Conservation (phyloP, 2,113 vertebrate genomes). For the Thalassoma bifasciatum region DNA sequence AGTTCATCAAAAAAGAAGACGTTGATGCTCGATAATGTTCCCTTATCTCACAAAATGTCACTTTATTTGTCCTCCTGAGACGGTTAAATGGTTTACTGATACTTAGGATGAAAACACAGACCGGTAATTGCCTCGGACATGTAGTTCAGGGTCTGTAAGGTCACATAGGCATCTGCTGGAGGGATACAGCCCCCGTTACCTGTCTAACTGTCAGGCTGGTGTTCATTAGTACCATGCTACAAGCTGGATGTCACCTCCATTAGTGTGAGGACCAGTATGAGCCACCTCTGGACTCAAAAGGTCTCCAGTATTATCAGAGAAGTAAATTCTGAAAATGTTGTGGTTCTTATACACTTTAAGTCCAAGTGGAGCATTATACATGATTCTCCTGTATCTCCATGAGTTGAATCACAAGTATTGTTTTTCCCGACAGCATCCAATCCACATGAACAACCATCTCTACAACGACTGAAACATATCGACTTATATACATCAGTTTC, state of each 20-base stretch:
- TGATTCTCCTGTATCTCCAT: too few relatives aligned
- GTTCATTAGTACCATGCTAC: constrained; percentile 47
- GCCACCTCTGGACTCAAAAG: constrained; percentile 9
- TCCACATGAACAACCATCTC: constrained; percentile 7
- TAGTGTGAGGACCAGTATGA: constrained; percentile 26
- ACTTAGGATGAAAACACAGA: constrained; percentile 6
- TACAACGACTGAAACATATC: neutral
- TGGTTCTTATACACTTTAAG: neutral
- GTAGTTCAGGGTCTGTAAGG: constrained; percentile 22
- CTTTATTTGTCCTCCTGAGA: neutral
- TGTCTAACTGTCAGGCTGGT: constrained; percentile 46
- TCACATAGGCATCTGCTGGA: constrained; percentile 28
- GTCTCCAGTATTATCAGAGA: constrained; percentile 21
- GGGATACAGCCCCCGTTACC: constrained; percentile 42
- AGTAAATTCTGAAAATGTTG: constrained; percentile 12
- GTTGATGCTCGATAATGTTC: too few relatives aligned
- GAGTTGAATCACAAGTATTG: constrained; percentile 13
- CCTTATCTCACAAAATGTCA: too few relatives aligned
- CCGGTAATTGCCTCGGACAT: constrained; percentile 50
- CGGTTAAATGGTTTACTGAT: constrained; percentile 14
- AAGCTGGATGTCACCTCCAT: constrained; percentile 39
- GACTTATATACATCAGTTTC: constrained; percentile 24
- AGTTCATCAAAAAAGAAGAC: too few relatives aligned
- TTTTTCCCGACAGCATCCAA: constrained; percentile 28
- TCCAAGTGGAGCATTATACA: too few relatives aligned